Percentiles rank a stretch among this genome's conserved stretches.
Evolutionary conservation across 1,140 invertebrate genomes (phyloP).

Genomic region (Popillia japonica): DNA sequence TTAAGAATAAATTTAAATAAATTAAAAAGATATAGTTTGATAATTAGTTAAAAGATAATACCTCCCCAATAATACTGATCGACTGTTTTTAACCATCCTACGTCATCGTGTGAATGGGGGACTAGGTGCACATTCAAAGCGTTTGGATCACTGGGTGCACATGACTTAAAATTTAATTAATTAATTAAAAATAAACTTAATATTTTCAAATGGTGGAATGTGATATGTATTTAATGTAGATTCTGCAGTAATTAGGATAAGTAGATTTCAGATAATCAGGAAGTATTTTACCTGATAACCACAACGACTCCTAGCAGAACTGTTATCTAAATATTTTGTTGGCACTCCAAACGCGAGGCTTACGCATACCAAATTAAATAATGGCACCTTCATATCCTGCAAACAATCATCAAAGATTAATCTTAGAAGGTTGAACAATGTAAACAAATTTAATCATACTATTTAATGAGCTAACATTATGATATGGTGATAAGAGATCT

Average conservation of each 20-base stretch:
- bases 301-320: not conserved
- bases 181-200: not conserved
- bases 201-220: not conserved
- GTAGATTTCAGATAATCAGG: not conserved
- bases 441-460: too few species aligned
- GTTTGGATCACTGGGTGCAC: constrained; percentile 60
- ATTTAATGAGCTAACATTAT: too few species aligned
- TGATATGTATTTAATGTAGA: not conserved
- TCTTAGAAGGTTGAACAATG: too few species aligned
- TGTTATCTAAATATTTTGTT: not conserved
- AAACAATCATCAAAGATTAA: too few species aligned
- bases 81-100: constrained; percentile 83
- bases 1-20: not conserved
- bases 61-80: constrained; percentile 81
- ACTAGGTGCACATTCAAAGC: constrained; percentile 76
- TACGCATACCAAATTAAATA: not conserved
- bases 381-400: not conserved
- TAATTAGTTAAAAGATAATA: too few species aligned
- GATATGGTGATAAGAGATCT: too few species aligned
- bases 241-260: too few species aligned
- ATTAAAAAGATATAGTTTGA: not conserved
- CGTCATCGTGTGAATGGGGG: constrained; percentile 78
- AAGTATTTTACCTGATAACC: constrained; percentile 24
- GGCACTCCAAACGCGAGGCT: not conserved
- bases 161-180: constrained; percentile 48